Evolutionary conservation across 2,888 invertebrate species (phyloP), one percentile per base, ranked within the genome.

Genomic region (Gnatocerus cornutus): DNA sequence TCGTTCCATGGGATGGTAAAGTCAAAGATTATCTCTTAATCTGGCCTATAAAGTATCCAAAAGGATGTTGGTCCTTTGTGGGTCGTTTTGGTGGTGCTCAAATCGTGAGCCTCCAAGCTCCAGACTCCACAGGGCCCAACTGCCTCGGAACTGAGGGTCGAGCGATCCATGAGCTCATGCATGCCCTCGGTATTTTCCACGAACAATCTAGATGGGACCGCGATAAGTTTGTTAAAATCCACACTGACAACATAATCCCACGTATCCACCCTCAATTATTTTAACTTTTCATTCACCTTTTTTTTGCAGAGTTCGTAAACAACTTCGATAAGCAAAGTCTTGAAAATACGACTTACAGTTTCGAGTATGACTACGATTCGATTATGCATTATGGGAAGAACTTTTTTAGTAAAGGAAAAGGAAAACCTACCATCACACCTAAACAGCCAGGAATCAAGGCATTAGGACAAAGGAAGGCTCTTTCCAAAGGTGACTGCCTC

Each of bases 101-200:
- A 83, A 87, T 92, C 1, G 87, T 94, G 0, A 91, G 92, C 0
- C 83, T 94, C 43, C 90, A 91, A 80, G 86, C 88, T 0, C 91
- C 91, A 0, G 89, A 91, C 74, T 83, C 85, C 8, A 86, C 80
- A 1, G 89, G 90, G 10, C 87, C 88, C 0, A 90, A 91, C 71
- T 92, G 91, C 79, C 86, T 91, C 48, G 90, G 90, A 45, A 88
- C 84, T 29, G 89, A 90, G 79, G 92, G 93, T 0, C 88, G 92
- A 71, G 90, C 93, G n/a, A 89, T 93, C 74, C 94, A 94, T 82
- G 94, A 94, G 82, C 83, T 94, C 33, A 90, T 94, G 89, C 94
- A 94, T 78, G 90, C 92, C 0, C 85, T 93, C n/a, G 93, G 94
- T 6, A 90, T 94, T 68, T 93, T 93, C 83, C 94, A 94, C 80